phyloP scores from a whole-genome alignment of 1,140 invertebrate genomes.

The Pomacea maculata region DNA sequence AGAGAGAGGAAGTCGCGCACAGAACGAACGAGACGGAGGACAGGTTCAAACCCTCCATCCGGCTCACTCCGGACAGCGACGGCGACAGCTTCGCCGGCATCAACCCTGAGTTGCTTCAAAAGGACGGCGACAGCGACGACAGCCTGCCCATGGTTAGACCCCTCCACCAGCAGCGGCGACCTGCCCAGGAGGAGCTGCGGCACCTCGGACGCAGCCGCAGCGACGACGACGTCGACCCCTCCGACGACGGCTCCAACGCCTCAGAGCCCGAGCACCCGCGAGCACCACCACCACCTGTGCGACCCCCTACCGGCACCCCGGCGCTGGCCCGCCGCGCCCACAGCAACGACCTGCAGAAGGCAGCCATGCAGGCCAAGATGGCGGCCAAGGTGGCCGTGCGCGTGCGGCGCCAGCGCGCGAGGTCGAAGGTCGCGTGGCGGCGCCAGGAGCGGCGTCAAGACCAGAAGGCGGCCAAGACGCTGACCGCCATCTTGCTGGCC shows the following conservation, averaged over 20 bases:
- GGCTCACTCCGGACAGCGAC: constrained; percentile 41
- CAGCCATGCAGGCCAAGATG: constrained; percentile 54
- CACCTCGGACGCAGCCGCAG: constrained; percentile 33
- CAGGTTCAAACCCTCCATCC: constrained; percentile 35
- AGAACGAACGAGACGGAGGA: background rate
- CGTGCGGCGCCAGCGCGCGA: constrained; percentile 43
- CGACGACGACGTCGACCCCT: constrained; percentile 24
- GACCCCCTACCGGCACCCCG: constrained; percentile 49
- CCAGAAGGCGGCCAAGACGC: constrained; percentile 97
- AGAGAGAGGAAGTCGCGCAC: background rate
- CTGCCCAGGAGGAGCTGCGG: constrained; percentile 2
- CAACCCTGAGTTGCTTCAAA: constrained; percentile 26
- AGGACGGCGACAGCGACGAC: constrained; percentile 29
- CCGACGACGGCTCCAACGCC: constrained; percentile 24
- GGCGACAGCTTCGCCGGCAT: constrained; percentile 33
- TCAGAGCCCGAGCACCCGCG: constrained; percentile 6
- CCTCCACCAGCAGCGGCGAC: background rate
- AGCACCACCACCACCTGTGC: constrained; percentile 21
- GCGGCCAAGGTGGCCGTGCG: constrained; percentile 51
- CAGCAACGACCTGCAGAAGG: constrained; percentile 47
- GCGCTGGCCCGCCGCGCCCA: constrained; percentile 51
- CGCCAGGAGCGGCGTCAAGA: constrained; percentile 96
- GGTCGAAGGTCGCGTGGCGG: constrained; percentile 67
- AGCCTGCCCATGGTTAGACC: constrained; percentile 14
- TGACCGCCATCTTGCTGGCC: constrained; percentile 93